Conservation (phyloP, 2,888 invertebrate species). For the Clusia tigrina region DNA sequence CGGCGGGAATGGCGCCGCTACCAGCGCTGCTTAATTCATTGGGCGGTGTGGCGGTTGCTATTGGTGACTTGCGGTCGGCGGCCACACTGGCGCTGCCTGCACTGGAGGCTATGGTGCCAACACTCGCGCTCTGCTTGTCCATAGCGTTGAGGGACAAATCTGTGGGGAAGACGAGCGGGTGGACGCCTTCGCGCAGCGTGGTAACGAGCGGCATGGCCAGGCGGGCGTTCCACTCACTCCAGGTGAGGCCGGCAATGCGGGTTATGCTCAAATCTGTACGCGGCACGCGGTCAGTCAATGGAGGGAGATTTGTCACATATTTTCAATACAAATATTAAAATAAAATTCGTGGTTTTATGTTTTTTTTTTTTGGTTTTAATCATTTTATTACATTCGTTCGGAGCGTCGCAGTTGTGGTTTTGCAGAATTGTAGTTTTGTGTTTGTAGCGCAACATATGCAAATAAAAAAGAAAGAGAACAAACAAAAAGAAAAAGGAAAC, state of each 20-base stretch:
- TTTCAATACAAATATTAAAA: constrained; percentile 22
- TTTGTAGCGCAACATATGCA: constrained; percentile 49
- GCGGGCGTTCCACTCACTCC: constrained; percentile 79
- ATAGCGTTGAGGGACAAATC: constrained; percentile 58
- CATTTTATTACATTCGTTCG: constrained; percentile 31
- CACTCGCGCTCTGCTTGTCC: constrained; percentile 50
- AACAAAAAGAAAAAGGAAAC: constrained; percentile 51
- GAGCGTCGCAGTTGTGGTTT: constrained; percentile 27
- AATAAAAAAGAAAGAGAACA: constrained; percentile 52
- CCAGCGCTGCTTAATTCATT: constrained; percentile 38
- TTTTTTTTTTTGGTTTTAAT: constrained; percentile 28
- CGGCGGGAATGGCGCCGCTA: constrained; percentile 44
- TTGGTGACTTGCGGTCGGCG: constrained; percentile 51
- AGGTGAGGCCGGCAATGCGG: constrained; percentile 73
- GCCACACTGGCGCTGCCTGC: constrained; percentile 22
- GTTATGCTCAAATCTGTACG: constrained; percentile 75
- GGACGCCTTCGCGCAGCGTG: constrained; percentile 68
- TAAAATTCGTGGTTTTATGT: constrained; percentile 10
- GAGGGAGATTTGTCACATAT: constrained; percentile 23
- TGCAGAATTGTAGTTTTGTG: constrained; percentile 18
- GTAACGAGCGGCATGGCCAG: constrained; percentile 76
- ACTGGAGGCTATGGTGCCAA: constrained; percentile 32
- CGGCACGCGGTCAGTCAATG: too few species aligned
- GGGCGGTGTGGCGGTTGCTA: constrained; percentile 41
- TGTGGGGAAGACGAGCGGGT: constrained; percentile 63